Conservation (phyloP, 2,113 vertebrate genomes). For the Heterotilapia buettikoferi region DNA sequence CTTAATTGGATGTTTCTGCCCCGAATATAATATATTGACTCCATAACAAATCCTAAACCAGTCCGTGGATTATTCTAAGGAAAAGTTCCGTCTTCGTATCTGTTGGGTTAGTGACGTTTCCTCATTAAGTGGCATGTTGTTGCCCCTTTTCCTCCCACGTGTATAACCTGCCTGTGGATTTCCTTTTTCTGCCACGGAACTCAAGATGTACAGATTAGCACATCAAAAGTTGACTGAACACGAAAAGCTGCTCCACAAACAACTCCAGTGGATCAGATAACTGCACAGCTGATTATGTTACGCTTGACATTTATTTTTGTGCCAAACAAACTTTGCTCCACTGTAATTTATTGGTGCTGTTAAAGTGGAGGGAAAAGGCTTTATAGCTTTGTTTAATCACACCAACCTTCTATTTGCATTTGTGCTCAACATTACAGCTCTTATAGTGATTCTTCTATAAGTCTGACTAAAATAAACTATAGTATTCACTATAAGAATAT, state of each 20-base stretch:
- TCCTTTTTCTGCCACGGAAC: neutral
- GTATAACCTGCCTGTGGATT: neutral
- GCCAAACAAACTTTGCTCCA: neutral
- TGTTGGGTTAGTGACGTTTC: neutral
- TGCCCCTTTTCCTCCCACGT: neutral
- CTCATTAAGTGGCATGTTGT: neutral
- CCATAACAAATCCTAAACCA: rapidly evolving
- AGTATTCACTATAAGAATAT: neutral
- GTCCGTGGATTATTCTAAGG: neutral
- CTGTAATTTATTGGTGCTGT: neutral
- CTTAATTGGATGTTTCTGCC: neutral
- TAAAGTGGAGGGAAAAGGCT: rapidly evolving
- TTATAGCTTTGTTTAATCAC: neutral
- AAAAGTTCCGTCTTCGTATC: neutral
- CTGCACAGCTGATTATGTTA: neutral
- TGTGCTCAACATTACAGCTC: neutral
- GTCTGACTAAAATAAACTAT: neutral
- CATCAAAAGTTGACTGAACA: neutral
- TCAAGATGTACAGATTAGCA: neutral
- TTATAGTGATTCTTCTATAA: neutral
- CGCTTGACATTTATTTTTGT: neutral
- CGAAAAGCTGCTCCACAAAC: neutral
- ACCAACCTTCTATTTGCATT: neutral
- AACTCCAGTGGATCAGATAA: neutral
- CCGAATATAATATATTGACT: neutral